These are phyloP conservation scores for Arge pagana DNA, from an alignment of 2,888 invertebrate genomes.

Conservation along the genomic window DNA sequence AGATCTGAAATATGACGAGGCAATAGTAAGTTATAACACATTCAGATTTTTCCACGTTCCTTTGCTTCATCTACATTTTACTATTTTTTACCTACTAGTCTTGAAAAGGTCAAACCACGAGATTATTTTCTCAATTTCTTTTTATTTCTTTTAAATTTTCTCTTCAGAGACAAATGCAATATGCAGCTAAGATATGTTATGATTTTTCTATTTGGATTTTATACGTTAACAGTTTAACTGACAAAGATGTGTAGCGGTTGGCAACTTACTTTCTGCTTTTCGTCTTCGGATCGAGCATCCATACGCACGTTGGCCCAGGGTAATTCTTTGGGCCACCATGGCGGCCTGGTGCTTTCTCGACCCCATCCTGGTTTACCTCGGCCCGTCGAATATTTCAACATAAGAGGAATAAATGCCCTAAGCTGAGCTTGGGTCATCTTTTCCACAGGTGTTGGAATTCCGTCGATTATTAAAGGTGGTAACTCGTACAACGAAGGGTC, in stretches of 20 bases:
- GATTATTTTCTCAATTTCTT: no score
- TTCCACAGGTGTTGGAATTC: constrained; percentile 96
- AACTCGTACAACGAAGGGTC: constrained; percentile 94
- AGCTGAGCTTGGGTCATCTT: constrained; percentile 99
- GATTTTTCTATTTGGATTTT: no score
- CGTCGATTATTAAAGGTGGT: constrained; percentile 95
- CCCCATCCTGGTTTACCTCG: constrained; percentile 98
- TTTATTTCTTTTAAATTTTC: neutral
- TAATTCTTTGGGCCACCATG: constrained; percentile 98
- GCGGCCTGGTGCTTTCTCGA: constrained; percentile 90
- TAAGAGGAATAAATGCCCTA: constrained; percentile 94
- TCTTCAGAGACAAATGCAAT: neutral
- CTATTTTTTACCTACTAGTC: no score
- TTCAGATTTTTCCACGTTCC: no score
- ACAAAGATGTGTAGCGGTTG: neutral
- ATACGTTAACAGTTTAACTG: no score
- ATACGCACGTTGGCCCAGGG: constrained; percentile 98
- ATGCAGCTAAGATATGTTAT: no score
- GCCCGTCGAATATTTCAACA: constrained; percentile 97
- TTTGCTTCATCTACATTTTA: no score
- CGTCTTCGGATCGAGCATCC: constrained; percentile 95
- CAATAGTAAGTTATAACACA: no score
- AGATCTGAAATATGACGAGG: constrained; percentile 75
- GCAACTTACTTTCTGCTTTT: constrained; percentile 89
- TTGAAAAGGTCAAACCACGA: no score